phyloP scores from a whole-genome alignment of 2,113 vertebrate genomes.

The Sprattus sprattus region DNA sequence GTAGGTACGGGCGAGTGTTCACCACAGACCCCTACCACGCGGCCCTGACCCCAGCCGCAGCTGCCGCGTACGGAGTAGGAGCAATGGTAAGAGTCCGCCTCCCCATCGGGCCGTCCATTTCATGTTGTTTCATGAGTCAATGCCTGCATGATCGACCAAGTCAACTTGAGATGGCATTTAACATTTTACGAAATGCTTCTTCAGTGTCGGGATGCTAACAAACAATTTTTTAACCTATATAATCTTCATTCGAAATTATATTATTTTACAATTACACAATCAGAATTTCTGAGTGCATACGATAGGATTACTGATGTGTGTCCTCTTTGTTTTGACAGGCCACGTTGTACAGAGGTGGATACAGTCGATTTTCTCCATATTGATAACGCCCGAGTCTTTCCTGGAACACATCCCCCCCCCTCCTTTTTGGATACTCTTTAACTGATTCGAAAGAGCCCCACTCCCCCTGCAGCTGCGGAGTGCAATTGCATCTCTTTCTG shows the following conservation, averaged over 20 bases:
- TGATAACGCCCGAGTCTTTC: constrained; percentile 56
- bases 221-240: background rate
- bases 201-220: too few species aligned
- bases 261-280: too few species aligned
- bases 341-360: constrained; percentile 76
- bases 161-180: too few species aligned
- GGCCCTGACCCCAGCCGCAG: constrained; percentile 89
- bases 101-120: background rate
- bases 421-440: constrained; percentile 57
- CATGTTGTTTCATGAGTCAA: background rate
- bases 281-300: background rate
- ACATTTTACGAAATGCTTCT: too few species aligned
- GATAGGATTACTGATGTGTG: background rate
- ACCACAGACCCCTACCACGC: constrained; percentile 98
- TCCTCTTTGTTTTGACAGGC: constrained; percentile 58
- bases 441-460: constrained; percentile 58
- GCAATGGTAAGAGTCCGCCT: constrained; percentile 84
- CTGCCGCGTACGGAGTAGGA: constrained; percentile 94
- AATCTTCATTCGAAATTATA: background rate
- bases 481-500: constrained; percentile 53
- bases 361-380: constrained; percentile 78
- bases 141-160: too few species aligned
- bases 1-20: constrained; percentile 95
- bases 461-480: constrained; percentile 64
- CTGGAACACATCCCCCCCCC: constrained; percentile 51